Conservation (phyloP, 2,888 invertebrate genomes). For the Eupithecia abbreviata region DNA sequence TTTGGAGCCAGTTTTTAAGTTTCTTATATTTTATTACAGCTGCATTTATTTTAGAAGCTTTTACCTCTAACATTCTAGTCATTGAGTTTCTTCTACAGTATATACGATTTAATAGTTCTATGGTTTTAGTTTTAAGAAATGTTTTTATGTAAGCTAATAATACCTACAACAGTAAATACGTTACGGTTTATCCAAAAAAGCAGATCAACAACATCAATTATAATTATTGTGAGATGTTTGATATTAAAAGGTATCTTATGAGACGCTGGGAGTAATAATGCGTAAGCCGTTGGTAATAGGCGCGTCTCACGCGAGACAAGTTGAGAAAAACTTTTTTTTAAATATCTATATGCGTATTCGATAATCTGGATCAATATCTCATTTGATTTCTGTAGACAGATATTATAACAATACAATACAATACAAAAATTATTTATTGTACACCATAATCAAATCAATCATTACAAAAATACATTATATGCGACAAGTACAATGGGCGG, state of each 20-base stretch:
- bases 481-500: too few species aligned
- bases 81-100: neutral
- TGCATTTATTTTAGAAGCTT: neutral
- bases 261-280: neutral
- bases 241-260: too few species aligned
- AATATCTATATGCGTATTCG: neutral
- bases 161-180: neutral
- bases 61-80: slow-evolving; percentile 9
- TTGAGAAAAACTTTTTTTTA: neutral
- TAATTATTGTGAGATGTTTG: neutral
- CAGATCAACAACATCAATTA: neutral
- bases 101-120: neutral
- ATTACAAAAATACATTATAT: too few species aligned
- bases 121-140: neutral
- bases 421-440: too few species aligned
- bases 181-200: neutral
- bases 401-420: too few species aligned
- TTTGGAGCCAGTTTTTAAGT: neutral
- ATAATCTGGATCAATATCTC: neutral
- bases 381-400: neutral
- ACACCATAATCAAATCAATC: too few species aligned
- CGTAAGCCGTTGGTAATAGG: too few species aligned
- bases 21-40: neutral
- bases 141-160: neutral
- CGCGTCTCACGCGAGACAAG: neutral